Evolutionary conservation across 2,797 vertebrate genomes (phyloP).

Genomic region (Poeciliopsis gracilis): DNA sequence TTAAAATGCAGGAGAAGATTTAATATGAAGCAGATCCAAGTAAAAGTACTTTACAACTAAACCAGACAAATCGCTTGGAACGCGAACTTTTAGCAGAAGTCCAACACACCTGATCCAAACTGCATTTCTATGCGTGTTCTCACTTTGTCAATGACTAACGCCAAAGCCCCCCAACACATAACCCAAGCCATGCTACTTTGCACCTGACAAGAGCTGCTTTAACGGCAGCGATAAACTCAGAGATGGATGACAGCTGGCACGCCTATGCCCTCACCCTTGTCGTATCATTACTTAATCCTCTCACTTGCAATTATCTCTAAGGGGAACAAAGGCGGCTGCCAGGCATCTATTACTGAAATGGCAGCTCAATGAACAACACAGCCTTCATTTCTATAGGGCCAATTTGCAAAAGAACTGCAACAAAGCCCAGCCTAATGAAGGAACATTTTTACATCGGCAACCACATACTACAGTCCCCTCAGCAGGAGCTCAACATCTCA

Average conservation of each 20-base stretch:
- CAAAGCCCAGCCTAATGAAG: slow-evolving; percentile 53
- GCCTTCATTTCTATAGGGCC: slow-evolving; percentile 47
- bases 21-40: slow-evolving; percentile 5
- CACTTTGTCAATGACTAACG: slow-evolving; percentile 37
- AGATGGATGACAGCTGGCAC: slow-evolving; percentile 51
- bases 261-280: slow-evolving; percentile 47
- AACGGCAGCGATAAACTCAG: slow-evolving; percentile 24
- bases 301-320: slow-evolving; percentile 61
- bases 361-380: slow-evolving; percentile 65
- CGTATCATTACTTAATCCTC: slow-evolving; percentile 67
- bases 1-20: slow-evolving; percentile 30
- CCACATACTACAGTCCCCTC: slow-evolving; percentile 31
- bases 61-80: slow-evolving; percentile 23
- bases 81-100: slow-evolving; percentile 1
- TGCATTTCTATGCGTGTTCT: slow-evolving; percentile 13
- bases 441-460: slow-evolving; percentile 63
- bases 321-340: slow-evolving; percentile 60
- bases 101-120: slow-evolving; percentile 6
- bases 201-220: slow-evolving; percentile 32
- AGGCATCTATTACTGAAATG: slow-evolving; percentile 61
- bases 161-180: neutral
- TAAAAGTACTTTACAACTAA: slow-evolving; percentile 6
- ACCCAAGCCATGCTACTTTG: slow-evolving; percentile 25
- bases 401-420: slow-evolving; percentile 63
- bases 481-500: slow-evolving; percentile 36